Evolutionary conservation across 2,888 invertebrate genomes (phyloP).

Genomic region (Nipponacmea schrenckii): DNA sequence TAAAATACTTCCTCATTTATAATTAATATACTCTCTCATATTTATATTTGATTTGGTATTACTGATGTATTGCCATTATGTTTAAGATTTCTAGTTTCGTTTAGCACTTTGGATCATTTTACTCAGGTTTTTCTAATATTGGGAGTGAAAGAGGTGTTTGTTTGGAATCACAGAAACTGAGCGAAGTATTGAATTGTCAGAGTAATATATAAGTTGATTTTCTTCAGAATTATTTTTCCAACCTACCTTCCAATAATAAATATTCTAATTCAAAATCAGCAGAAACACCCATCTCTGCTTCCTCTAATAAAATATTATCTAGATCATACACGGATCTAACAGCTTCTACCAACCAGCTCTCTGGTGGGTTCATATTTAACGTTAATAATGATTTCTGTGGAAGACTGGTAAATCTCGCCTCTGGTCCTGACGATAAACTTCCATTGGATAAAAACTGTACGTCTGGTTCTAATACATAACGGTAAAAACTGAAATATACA

Average conservation of each 20-base stretch:
- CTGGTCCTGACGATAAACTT: conserved; percentile 77
- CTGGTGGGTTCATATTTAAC: conserved; percentile 87
- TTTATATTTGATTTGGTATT: too few species aligned
- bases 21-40: too few species aligned
- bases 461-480: conserved; percentile 92
- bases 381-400: conserved; percentile 93
- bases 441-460: conserved; percentile 83
- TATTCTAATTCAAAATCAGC: conserved; percentile 97
- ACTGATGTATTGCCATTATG: too few species aligned
- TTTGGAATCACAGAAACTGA: too few species aligned
- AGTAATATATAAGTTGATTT: too few species aligned
- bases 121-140: too few species aligned
- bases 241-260: conserved; percentile 84
- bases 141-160: too few species aligned
- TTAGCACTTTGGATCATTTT: too few species aligned
- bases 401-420: conserved; percentile 87
- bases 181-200: too few species aligned
- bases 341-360: conserved; percentile 73
- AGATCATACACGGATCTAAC: conserved; percentile 88
- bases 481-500: conserved; percentile 82
- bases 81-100: too few species aligned
- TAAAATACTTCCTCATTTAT: too few species aligned
- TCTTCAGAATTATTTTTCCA: neutral
- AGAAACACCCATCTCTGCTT: conserved; percentile 72
- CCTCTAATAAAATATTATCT: conserved; percentile 94